Base-by-base conservation (phyloP, 1,140 invertebrate genomes). In the Diorhabda carinulata region DNA sequence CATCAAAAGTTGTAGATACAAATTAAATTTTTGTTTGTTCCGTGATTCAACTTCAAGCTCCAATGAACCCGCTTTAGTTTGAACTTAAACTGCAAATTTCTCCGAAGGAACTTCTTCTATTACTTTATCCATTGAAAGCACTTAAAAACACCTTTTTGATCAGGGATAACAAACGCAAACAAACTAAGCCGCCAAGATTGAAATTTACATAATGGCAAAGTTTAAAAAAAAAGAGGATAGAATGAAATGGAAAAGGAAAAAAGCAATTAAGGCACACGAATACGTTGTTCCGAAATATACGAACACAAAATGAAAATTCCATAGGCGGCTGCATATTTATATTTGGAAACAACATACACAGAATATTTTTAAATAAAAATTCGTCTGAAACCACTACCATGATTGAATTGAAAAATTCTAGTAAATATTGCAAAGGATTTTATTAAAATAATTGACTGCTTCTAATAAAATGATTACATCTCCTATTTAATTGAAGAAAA, bases 91-190 rank as follows among this genome's bases (percentile, higher is more conserved):
- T 52, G 6, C n/a, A 52, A 52, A 52, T 52, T 52, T 52, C 47
- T n/a, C 47, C n/a, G n/a, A 52, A 52, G 47, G 6, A 52, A 52
- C 47, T 52, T 52, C 47, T 52, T 52, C n/a, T 52, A 52, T 52
- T 52, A 52, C 47, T 52, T 52, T 52, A 52, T 6, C 47, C n/a
- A 52, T 52, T n/a, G 6, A 52, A n/a, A 52, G 47, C 47, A 52
- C 47, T 52, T 52, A 52, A 52, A 52, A 52, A 52, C 47, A 52
- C 47, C 47, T 52, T 52, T 52, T 52, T 52, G 47, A 52, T 52
- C 6, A 52, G 47, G 47, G 47, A 52, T 52, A 52, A 52, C 47
- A 52, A n/a, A 52, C 6, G 47, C 47, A 52, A 52, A 52, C 47
- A 52, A 52, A 52, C 47, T 52, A 52, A 52, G 47, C 47, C 47